Percentiles rank a stretch among this genome's conserved stretches.
phyloP scores from a whole-genome alignment of 2,113 vertebrate genomes.

The Anser brachyrhynchus region DNA sequence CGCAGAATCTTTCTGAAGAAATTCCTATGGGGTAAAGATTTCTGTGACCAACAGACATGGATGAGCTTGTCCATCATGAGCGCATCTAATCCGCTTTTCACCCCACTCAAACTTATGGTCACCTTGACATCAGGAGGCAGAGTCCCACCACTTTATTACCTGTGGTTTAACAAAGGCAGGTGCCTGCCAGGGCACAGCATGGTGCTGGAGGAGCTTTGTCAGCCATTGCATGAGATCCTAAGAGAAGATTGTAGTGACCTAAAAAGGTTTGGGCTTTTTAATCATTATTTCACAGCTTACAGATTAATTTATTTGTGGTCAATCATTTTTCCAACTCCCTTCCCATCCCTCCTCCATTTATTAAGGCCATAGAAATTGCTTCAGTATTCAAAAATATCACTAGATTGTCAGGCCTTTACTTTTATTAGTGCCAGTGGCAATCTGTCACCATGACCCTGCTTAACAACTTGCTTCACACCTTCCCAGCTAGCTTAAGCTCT shows the following conservation, averaged over 20 bases:
- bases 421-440: conserved; percentile 42
- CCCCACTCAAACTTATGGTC: no score
- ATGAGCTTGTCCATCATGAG: not conserved
- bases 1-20: not conserved
- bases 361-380: not conserved
- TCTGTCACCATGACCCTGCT: not conserved
- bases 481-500: not conserved
- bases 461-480: conserved; percentile 45
- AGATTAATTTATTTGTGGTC: not conserved
- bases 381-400: not conserved
- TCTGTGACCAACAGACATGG: not conserved
- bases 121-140: not conserved
- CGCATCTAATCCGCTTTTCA: not conserved
- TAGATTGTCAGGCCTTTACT: conserved; percentile 25
- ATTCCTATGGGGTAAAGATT: not conserved
- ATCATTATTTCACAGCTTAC: not conserved
- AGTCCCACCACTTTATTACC: not conserved
- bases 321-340: not conserved
- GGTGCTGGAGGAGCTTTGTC: not conserved
- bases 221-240: not conserved
- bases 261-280: not conserved
- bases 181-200: not conserved
- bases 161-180: not conserved
- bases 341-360: not conserved
- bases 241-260: not conserved